Evolutionary conservation across 2,113 vertebrate genomes (phyloP).

Genomic region (Leucopternis melanops): DNA sequence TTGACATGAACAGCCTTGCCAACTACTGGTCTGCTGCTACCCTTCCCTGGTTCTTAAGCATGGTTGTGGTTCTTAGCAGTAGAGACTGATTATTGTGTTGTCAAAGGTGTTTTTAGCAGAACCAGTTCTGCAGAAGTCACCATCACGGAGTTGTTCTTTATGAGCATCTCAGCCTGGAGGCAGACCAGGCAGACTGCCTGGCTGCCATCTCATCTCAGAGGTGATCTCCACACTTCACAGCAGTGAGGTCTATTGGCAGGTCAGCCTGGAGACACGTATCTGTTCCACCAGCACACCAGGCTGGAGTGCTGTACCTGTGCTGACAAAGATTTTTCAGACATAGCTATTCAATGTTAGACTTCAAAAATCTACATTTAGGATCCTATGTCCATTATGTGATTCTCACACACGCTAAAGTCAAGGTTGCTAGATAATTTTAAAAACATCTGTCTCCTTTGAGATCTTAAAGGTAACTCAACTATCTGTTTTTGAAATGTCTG

Average conservation of each 20-base stretch:
- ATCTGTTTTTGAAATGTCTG: not conserved
- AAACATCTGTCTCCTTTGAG: not conserved
- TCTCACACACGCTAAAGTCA: not conserved
- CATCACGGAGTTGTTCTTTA: not conserved
- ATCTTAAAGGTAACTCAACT: not conserved
- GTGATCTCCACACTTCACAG: not conserved
- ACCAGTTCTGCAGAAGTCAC: not conserved
- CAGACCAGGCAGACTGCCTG: not conserved
- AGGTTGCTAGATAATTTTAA: not conserved
- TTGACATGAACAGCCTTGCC: too few relatives aligned
- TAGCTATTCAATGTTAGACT: not conserved
- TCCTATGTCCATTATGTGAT: not conserved
- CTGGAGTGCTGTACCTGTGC: not conserved
- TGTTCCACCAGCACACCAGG: not conserved
- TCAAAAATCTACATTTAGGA: not conserved
- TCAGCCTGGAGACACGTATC: not conserved
- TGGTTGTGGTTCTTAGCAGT: too few relatives aligned
- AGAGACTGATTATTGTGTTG: not conserved
- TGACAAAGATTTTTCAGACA: not conserved
- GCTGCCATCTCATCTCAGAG: not conserved
- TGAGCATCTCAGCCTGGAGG: not conserved
- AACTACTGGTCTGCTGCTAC: too few relatives aligned
- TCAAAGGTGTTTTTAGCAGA: not conserved
- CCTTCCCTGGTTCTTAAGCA: too few relatives aligned
- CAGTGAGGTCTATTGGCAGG: not conserved